These are phyloP conservation scores for Laspeyria flexula DNA, from an alignment of 2,888 invertebrate genomes.

Conservation along the genomic window DNA sequence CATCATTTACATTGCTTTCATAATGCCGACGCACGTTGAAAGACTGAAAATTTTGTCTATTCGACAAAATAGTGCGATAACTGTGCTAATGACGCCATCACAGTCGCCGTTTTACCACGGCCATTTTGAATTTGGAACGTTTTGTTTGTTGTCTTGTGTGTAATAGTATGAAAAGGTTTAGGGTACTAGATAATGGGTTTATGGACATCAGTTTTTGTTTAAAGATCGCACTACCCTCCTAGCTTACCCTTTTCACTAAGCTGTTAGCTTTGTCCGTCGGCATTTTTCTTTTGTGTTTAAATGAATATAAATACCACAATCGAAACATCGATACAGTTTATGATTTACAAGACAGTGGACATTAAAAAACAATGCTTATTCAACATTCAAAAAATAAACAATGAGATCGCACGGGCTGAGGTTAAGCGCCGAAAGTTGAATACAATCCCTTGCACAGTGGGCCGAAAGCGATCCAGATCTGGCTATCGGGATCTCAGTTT, in stretches of 20 bases:
- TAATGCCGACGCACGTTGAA: conserved; percentile 78
- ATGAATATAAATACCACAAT: conserved; percentile 25
- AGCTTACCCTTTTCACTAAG: conserved; percentile 2
- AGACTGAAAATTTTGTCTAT: conserved; percentile 83
- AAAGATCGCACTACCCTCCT: conserved; percentile 20
- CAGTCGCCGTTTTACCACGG: conserved; percentile 66
- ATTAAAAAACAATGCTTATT: conserved; percentile 65
- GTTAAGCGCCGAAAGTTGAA: conserved; percentile 69
- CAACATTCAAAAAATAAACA: conserved; percentile 63
- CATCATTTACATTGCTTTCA: conserved; percentile 78
- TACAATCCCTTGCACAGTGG: conserved; percentile 74
- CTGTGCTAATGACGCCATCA: conserved; percentile 80
- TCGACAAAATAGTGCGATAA: conserved; percentile 84
- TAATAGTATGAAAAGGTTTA: conserved; percentile 63
- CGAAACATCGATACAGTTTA: conserved; percentile 50
- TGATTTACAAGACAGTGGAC: conserved; percentile 66
- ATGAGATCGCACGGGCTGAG: conserved; percentile 58
- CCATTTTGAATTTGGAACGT: conserved; percentile 73
- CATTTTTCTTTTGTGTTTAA: conserved; percentile 20
- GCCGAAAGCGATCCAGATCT: conserved; percentile 80
- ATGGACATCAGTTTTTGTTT: conserved; percentile 58
- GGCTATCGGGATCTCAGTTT: conserved; percentile 85
- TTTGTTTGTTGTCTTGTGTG: conserved; percentile 69
- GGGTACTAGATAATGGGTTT: conserved; percentile 50
- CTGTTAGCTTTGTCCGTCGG: conserved; percentile 15